Conservation (phyloP, 1,140 invertebrate species). For the Hycleus phaleratus region DNA sequence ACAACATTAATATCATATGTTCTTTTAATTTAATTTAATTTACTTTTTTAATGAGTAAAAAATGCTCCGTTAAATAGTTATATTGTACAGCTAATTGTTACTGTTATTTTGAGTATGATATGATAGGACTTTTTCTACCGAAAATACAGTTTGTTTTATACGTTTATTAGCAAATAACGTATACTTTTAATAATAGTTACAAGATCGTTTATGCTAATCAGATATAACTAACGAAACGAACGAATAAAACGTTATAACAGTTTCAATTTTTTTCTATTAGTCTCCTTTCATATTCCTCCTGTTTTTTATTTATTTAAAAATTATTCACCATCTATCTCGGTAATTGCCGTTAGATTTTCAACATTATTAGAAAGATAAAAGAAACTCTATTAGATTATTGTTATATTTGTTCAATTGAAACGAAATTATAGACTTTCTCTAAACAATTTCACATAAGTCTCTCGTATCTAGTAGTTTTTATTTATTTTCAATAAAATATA, state of each 20-base stretch:
- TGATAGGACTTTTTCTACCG: slow-evolving; percentile 4
- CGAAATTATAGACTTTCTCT: no score
- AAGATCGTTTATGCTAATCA: slow-evolving; percentile 12
- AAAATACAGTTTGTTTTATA: slow-evolving; percentile 8
- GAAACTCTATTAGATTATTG: no score
- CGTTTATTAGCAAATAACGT: neutral
- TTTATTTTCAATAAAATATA: no score
- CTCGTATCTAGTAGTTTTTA: no score
- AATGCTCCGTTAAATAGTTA: neutral
- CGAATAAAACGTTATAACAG: slow-evolving; percentile 13
- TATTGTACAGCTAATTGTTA: slow-evolving; percentile 3
- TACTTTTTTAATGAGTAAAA: no score
- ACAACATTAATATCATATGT: no score
- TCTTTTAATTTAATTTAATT: no score
- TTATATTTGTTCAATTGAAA: no score
- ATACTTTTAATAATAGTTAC: slow-evolving; percentile 3
- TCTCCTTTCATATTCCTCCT: neutral
- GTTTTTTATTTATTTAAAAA: neutral
- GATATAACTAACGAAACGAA: neutral
- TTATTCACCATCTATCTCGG: neutral
- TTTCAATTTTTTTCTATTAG: slow-evolving; percentile 4
- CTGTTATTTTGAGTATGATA: slow-evolving; percentile 3
- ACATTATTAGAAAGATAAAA: no score
- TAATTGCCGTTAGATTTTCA: slow-evolving; percentile 6
- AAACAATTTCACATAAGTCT: no score